Evolutionary conservation across 2,113 vertebrate species (phyloP).

Genomic region (Anhinga rufa): DNA sequence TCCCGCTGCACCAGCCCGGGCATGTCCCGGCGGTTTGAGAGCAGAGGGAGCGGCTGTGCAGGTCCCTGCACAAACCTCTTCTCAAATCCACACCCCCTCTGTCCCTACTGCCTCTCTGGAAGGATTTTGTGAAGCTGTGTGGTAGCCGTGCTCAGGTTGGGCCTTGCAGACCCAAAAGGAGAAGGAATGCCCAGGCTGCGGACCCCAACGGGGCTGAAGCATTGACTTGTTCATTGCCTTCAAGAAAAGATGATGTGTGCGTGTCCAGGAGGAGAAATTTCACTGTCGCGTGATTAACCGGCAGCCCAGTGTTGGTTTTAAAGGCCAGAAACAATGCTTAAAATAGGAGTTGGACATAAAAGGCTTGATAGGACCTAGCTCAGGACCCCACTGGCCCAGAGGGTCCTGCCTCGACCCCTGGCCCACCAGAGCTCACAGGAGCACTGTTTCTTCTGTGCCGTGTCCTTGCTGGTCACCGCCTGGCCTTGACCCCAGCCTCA

Average conservation of each 20-base stretch:
- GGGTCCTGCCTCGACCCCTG: not conserved
- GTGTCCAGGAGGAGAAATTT: not conserved
- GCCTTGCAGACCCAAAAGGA: not conserved
- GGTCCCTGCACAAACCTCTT: not conserved
- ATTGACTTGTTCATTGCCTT: too few species aligned
- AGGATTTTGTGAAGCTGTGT: not conserved
- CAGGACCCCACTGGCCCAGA: not conserved
- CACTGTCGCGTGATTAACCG: too few species aligned
- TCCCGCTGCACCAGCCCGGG: not conserved
- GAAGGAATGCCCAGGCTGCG: fast-evolving
- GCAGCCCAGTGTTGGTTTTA: not conserved
- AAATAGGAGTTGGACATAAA: not conserved
- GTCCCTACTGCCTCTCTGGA: not conserved
- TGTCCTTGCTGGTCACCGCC: not conserved
- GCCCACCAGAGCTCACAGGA: not conserved
- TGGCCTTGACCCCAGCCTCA: not conserved
- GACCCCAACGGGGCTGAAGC: not conserved
- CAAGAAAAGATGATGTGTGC: too few species aligned
- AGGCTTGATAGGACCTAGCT: not conserved
- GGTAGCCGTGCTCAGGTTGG: not conserved
- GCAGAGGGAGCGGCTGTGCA: not conserved
- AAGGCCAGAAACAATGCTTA: not conserved
- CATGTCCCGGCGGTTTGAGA: fast-evolving
- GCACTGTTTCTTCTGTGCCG: not conserved
- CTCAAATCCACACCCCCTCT: fast-evolving